Conservation (phyloP, 1,140 invertebrate genomes). For the Zaprionus gabonicus region DNA sequence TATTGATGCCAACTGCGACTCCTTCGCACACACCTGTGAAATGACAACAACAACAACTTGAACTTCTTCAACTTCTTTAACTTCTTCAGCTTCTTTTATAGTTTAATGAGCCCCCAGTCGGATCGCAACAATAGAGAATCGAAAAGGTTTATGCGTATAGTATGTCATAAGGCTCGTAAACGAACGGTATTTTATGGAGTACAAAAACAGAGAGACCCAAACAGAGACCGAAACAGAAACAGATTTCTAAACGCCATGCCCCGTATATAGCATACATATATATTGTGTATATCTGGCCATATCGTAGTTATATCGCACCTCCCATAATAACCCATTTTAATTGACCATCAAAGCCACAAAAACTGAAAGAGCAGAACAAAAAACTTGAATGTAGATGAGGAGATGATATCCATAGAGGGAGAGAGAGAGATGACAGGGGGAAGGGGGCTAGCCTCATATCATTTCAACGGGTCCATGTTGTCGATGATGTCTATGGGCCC, state of each 20-base stretch:
- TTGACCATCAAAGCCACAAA: constrained; percentile 68
- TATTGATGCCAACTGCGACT: constrained; percentile 57
- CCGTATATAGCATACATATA: constrained; percentile 20
- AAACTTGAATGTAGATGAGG: constrained; percentile 50
- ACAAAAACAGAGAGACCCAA: constrained; percentile 24
- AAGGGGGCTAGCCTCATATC: constrained; percentile 50
- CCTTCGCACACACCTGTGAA: constrained; percentile 79
- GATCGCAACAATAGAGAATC: constrained; percentile 19
- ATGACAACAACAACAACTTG: constrained; percentile 43
- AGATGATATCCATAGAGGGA: constrained; percentile 19
- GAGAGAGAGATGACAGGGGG: background rate
- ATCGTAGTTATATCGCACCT: constrained; percentile 63
- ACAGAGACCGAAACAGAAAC: constrained; percentile 30
- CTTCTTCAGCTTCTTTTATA: constrained; percentile 58
- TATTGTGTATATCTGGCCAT: constrained; percentile 15
- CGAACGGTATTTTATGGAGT: constrained; percentile 53
- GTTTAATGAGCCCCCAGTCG: constrained; percentile 42
- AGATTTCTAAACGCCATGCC: constrained; percentile 68
- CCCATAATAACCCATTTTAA: constrained; percentile 76
- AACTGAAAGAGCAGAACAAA: constrained; percentile 27
- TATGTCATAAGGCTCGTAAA: constrained; percentile 51
- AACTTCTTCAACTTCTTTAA: constrained; percentile 23
- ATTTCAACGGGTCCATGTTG: constrained; percentile 71
- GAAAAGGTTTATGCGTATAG: constrained; percentile 30
- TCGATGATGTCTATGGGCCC: constrained; percentile 45